Conservation (phyloP, 2,113 vertebrate species). For the Pavo muticus region DNA sequence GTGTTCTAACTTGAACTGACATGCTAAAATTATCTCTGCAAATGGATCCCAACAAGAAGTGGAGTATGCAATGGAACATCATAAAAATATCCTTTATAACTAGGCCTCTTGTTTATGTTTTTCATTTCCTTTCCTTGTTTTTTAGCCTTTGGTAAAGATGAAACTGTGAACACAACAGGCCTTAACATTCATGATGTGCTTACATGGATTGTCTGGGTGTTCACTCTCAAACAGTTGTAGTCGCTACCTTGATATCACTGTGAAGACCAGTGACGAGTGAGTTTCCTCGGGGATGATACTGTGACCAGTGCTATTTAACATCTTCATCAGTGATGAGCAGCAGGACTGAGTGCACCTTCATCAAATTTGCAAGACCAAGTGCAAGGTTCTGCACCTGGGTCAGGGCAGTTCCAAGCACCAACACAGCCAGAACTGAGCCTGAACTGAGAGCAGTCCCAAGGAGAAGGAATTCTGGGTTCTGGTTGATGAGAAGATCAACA, state of each 20-base stretch:
- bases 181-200: neutral
- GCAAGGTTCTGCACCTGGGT: neutral
- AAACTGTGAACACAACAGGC: neutral
- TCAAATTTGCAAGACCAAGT: neutral
- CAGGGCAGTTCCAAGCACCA: neutral
- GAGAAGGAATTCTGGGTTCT: neutral
- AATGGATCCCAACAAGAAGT: neutral
- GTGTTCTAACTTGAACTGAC: neutral
- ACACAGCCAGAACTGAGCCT: neutral
- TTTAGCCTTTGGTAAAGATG: neutral
- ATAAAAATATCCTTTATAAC: neutral
- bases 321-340: neutral
- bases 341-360: neutral
- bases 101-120: neutral
- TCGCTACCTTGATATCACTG: neutral
- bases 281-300: neutral
- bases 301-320: neutral
- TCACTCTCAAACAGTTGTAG: neutral
- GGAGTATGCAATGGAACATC: neutral
- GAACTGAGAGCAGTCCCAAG: neutral
- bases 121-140: neutral
- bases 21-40: neutral
- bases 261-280: neutral
- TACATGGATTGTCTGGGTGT: accelerated
- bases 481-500: neutral